Percentiles rank a stretch among this genome's conserved stretches.
Conservation (phyloP, 2,888 invertebrate species). For the Meta bourneti region DNA sequence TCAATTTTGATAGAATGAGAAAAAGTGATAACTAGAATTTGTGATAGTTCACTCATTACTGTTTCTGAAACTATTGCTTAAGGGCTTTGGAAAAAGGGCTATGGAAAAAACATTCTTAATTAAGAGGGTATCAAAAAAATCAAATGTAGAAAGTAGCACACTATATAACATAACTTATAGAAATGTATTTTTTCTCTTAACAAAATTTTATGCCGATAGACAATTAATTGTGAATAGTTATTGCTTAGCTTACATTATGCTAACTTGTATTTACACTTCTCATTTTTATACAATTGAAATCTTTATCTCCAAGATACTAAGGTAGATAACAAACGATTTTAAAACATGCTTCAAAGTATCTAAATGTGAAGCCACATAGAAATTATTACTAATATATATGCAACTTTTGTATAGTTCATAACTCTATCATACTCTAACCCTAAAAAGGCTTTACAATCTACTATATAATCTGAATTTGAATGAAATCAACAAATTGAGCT, state of each 20-base stretch:
- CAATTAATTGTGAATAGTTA: neutral
- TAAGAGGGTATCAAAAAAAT: too few species aligned
- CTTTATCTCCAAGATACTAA: neutral
- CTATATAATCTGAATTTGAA: neutral
- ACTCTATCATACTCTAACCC: neutral
- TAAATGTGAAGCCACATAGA: neutral
- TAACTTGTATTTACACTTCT: neutral
- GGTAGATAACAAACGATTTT: neutral
- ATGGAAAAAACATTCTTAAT: too few species aligned
- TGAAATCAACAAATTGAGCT: neutral
- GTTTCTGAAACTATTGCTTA: too few species aligned
- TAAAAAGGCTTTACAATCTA: slow-evolving; percentile 13
- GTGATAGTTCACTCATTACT: too few species aligned
- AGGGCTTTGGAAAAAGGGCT: too few species aligned
- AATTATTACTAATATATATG: slow-evolving; percentile 13
- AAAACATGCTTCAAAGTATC: neutral
- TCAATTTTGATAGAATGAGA: too few species aligned
- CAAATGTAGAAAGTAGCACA: too few species aligned
- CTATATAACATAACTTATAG: too few species aligned
- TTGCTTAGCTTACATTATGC: neutral
- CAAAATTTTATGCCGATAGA: neutral
- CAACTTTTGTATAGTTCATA: slow-evolving; percentile 6
- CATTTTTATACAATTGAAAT: neutral
- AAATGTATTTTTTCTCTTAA: neutral
- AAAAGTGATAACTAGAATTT: too few species aligned